These are phyloP conservation scores for Sciurus carolinensis DNA, from an alignment of 2,797 vertebrate species.

Conservation along the genomic window DNA sequence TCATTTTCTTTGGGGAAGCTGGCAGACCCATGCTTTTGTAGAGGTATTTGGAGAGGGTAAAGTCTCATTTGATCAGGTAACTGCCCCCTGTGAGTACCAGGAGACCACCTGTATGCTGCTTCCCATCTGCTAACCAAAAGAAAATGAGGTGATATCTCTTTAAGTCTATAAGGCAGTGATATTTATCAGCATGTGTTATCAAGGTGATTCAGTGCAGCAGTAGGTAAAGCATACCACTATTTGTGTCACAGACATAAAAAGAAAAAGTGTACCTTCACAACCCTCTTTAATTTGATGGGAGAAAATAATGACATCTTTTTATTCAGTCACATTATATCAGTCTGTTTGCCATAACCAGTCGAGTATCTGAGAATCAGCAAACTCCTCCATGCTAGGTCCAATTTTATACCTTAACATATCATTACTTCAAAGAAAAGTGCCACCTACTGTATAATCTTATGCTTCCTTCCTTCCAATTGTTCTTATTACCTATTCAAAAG, in stretches of 20 bases:
- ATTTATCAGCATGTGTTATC: constrained; percentile 83
- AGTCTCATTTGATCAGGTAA: constrained; percentile 80
- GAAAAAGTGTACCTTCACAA: constrained; percentile 74
- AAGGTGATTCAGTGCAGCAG: constrained; percentile 79
- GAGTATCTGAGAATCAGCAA: constrained; percentile 79
- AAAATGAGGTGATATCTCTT: constrained; percentile 83
- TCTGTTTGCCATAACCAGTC: constrained; percentile 83
- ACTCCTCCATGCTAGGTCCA: constrained; percentile 67
- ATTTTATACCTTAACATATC: constrained; percentile 63
- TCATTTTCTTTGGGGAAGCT: constrained; percentile 81
- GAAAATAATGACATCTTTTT: constrained; percentile 41
- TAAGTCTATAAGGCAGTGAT: constrained; percentile 84
- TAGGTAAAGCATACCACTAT: constrained; percentile 78
- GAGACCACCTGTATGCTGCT: constrained; percentile 84
- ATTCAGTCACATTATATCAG: constrained; percentile 79
- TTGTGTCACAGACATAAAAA: constrained; percentile 79
- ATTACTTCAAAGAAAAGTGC: constrained; percentile 76
- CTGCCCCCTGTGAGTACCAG: constrained; percentile 72
- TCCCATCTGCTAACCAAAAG: constrained; percentile 72
- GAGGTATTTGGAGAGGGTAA: constrained; percentile 80
- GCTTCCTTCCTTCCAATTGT: background rate
- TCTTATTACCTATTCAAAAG: background rate
- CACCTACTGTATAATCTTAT: constrained; percentile 67
- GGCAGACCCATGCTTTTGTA: constrained; percentile 77
- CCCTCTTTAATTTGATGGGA: constrained; percentile 3